Base-by-base conservation (phyloP, 1,140 invertebrate species). In the Arion vulgaris region DNA sequence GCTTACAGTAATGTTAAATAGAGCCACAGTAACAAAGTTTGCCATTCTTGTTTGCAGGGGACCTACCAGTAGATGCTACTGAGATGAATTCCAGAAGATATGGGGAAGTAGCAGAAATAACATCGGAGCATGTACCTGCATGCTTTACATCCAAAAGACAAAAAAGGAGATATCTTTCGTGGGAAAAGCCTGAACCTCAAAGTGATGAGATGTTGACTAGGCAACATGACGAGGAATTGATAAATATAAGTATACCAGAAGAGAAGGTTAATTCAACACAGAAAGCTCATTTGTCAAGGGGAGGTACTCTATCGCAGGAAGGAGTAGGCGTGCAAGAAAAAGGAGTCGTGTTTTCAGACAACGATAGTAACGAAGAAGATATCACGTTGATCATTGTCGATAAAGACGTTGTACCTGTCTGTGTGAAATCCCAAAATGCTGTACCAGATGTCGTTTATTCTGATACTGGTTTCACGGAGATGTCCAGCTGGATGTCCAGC, bases 401-500 rank as follows among this genome's bases (percentile, higher is more conserved):
- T 9, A 28, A 66, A 2, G 62, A 34, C n/a, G 62, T 66, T 11
- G 32, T 34, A 7, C 62, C 62, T 0, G n/a, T 66, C n/a, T 34
- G 17, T 28, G 62, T 66, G 1, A 28, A 7, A 32, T 66, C 62
- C 2, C 62, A 66, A 23, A n/a, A n/a, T n/a, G 32, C 62, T 66
- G 62, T 66, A 4, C 2, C 62, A 66, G 62, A 66, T 7, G 28
- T 28, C 1, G 28, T 66, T n/a, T 28, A n/a, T 7, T 66, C 62
- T 28, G 62, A 66, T 32, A 66, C 62, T 5, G 62, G 62, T 17
- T 66, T 66, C 62, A 66, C 62, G 2, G 62, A 66, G 62, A 28
- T 66, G 62, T 66, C 62, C 62, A 66, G 62, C 62, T 66, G 62
- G n/a, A 34, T 66, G n/a, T 66, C 62, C 28, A 66, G 62, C 62